Evolutionary conservation across 2,113 vertebrate species (phyloP).

Genomic region (Lates calcarifer): DNA sequence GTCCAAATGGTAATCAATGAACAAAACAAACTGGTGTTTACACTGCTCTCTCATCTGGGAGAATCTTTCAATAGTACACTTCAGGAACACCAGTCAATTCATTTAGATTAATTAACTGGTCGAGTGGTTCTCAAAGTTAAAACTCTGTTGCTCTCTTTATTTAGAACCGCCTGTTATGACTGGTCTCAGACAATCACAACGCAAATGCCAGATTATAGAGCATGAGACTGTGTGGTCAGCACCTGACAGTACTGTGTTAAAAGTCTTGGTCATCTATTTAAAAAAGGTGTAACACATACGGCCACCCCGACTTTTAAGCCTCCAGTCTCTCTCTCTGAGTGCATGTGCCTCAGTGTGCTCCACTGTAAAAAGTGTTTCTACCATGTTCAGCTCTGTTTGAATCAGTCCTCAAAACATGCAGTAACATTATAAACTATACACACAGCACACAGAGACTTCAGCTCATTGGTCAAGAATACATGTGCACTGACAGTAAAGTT

Average conservation of each 20-base stretch:
- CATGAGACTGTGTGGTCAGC: not conserved
- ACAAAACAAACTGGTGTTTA: constrained; percentile 71
- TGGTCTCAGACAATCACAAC: not conserved
- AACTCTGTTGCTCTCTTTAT: constrained; percentile 7
- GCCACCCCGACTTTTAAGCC: not conserved
- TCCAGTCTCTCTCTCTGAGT: not conserved
- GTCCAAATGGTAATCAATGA: constrained; percentile 72
- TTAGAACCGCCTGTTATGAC: not conserved
- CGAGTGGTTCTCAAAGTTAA: constrained; percentile 25
- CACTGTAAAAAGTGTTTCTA: not conserved
- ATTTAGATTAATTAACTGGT: constrained; percentile 59
- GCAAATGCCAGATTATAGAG: not conserved
- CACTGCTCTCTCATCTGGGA: constrained; percentile 31
- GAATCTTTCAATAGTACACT: constrained; percentile 58
- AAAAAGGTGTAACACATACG: too few species aligned
- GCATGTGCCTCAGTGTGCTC: too few species aligned
- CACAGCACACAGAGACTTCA: too few species aligned
- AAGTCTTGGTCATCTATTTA: not conserved
- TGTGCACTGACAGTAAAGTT: too few species aligned
- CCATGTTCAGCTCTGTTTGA: not conserved
- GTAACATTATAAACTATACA: too few species aligned
- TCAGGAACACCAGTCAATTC: constrained; percentile 53
- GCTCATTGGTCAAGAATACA: too few species aligned
- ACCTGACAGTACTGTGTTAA: not conserved
- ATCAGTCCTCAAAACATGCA: too few species aligned